Evolutionary conservation across 1,140 invertebrate species (phyloP).

Genomic region (Drosophila guanche): DNA sequence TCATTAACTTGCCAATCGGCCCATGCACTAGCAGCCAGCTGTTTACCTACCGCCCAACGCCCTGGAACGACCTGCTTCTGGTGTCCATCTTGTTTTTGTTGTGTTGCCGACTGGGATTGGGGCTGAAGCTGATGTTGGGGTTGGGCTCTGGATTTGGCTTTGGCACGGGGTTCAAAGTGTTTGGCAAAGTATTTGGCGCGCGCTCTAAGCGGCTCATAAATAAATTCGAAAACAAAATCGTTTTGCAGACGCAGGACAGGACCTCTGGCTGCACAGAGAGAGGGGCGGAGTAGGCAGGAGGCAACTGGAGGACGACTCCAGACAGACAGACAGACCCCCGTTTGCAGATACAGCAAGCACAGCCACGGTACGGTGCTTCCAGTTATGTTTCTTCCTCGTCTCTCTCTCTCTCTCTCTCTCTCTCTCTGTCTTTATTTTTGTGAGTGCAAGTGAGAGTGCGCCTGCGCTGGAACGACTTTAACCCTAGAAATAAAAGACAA

Average conservation of each 20-base stretch:
- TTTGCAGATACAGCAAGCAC: conserved; percentile 51
- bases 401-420: neutral
- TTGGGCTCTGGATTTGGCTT: neutral
- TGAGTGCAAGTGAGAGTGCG: conserved; percentile 33
- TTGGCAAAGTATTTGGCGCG: conserved; percentile 68
- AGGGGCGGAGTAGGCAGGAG: neutral
- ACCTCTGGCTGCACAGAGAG: conserved; percentile 6
- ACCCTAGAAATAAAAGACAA: conserved; percentile 57
- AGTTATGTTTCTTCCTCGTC: conserved; percentile 1
- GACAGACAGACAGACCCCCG: conserved; percentile 42
- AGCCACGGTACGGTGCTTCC: conserved; percentile 39
- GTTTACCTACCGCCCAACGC: conserved; percentile 22
- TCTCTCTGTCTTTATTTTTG: too few species aligned
- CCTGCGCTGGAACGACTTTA: conserved; percentile 67
- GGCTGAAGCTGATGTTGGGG: conserved; percentile 4
- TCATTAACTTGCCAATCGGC: conserved; percentile 20
- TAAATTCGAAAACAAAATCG: conserved; percentile 80
- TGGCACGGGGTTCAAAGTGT: conserved; percentile 67
- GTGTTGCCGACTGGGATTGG: neutral
- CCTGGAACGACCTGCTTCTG: conserved; percentile 27
- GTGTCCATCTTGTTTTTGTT: conserved; percentile 31
- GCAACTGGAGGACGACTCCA: conserved; percentile 10
- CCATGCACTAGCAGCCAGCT: conserved; percentile 35
- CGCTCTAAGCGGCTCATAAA: conserved; percentile 78
- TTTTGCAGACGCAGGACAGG: conserved; percentile 49